phyloP scores from a whole-genome alignment of 2,797 vertebrate species.

The Sebastes hubbsi region DNA sequence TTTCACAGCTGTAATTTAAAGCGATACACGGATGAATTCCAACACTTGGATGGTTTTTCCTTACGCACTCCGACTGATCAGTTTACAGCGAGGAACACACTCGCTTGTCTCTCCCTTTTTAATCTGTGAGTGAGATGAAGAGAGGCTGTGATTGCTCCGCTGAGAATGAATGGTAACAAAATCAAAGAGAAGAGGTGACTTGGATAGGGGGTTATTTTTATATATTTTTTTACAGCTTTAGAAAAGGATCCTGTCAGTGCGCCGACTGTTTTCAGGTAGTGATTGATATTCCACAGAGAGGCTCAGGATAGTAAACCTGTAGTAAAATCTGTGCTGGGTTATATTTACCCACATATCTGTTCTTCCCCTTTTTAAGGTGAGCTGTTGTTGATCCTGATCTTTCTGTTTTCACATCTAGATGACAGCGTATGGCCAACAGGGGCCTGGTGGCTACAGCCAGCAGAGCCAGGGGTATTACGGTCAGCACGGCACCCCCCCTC shows the following conservation, averaged over 20 bases:
- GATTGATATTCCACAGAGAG: conserved; percentile 41
- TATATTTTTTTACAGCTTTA: conserved; percentile 19
- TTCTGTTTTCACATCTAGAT: conserved; percentile 80
- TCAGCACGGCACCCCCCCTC: conserved; percentile 88
- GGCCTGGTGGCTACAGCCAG: conserved; percentile 89
- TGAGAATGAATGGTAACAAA: conserved; percentile 18
- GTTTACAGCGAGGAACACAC: conserved; percentile 34
- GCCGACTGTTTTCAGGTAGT: conserved; percentile 22
- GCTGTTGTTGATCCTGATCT: not conserved
- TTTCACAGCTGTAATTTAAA: conserved; percentile 58
- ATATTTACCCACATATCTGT: conserved; percentile 1
- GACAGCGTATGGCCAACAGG: conserved; percentile 93
- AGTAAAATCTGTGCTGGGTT: conserved; percentile 1
- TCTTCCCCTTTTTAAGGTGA: not conserved
- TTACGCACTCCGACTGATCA: conserved; percentile 45
- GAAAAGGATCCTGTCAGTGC: conserved; percentile 27
- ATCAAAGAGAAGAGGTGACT: conserved; percentile 36
- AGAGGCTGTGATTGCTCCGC: conserved; percentile 49
- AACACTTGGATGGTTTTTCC: conserved; percentile 50
- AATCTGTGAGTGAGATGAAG: conserved; percentile 46
- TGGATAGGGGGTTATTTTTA: conserved; percentile 51
- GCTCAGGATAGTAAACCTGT: conserved; percentile 20
- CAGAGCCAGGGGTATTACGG: conserved; percentile 92
- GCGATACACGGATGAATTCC: conserved; percentile 37
- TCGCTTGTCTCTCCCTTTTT: conserved; percentile 50